phyloP scores from a whole-genome alignment of 2,888 invertebrate genomes.

The Eupithecia centaureata region DNA sequence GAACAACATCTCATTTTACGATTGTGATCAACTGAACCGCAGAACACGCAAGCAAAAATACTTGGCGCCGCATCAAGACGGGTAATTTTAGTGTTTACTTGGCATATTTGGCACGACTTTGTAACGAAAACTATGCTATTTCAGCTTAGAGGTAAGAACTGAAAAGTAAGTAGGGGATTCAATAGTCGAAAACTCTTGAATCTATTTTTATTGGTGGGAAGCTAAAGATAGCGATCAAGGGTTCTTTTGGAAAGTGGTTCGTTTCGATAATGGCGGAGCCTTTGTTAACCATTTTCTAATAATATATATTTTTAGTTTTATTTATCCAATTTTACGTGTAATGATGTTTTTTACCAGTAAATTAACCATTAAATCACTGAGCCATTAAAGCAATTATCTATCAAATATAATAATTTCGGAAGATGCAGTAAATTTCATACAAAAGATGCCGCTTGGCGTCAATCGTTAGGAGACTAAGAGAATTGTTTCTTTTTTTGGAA shows the following conservation, averaged over 20 bases:
- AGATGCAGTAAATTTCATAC: no score
- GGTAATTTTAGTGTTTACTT: constrained; percentile 26
- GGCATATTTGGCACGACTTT: constrained; percentile 14
- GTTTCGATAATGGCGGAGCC: background rate
- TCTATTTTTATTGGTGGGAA: background rate
- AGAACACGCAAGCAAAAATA: constrained; percentile 60
- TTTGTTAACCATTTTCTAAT: background rate
- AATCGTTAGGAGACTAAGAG: background rate
- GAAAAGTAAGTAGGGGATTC: constrained; percentile 1
- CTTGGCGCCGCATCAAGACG: constrained; percentile 30
- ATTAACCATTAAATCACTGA: no score
- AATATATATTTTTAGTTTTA: no score
- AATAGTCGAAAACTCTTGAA: background rate
- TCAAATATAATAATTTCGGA: no score
- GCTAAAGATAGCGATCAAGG: background rate
- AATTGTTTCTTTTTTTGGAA: no score
- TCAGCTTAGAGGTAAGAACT: background rate
- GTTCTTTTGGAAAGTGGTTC: background rate
- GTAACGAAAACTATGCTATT: constrained; percentile 13
- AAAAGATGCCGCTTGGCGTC: no score
- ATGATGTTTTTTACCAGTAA: no score
- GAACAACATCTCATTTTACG: constrained; percentile 74
- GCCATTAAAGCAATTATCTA: no score
- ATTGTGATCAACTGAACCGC: constrained; percentile 57
- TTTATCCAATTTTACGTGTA: no score